Evolutionary conservation across 2,797 vertebrate genomes (phyloP).

Genomic region (Choloepus didactylus): DNA sequence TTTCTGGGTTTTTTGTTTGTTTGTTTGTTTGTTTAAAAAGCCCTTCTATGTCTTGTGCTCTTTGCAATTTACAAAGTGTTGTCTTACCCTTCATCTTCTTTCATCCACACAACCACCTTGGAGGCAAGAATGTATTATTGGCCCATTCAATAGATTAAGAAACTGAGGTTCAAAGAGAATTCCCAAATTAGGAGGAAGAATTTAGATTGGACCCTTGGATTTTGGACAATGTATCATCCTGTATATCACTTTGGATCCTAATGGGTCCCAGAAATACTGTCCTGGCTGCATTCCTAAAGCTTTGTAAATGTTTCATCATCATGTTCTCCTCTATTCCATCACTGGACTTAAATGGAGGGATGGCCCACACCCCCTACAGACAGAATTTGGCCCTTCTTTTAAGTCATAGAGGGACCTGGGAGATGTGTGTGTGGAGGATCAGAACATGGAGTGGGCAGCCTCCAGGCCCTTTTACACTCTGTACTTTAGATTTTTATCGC

Average conservation of each 20-base stretch:
- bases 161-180: background rate
- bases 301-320: background rate
- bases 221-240: background rate
- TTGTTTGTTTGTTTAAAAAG: too few species aligned
- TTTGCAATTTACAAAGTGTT: background rate
- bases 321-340: background rate
- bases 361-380: background rate
- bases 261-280: background rate
- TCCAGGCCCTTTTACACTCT: slow-evolving; percentile 27
- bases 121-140: background rate
- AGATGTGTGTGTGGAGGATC: background rate
- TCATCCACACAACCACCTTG: background rate
- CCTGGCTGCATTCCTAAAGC: background rate
- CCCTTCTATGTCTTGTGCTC: background rate
- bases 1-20: too few species aligned
- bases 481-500: slow-evolving; percentile 62
- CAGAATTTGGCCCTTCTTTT: background rate
- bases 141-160: background rate
- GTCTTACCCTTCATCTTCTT: background rate
- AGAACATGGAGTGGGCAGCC: background rate
- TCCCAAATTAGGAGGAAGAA: background rate
- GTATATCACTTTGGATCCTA: background rate
- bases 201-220: background rate
- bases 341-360: background rate
- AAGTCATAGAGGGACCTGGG: background rate